Evolutionary conservation across 2,113 vertebrate genomes (phyloP).

Genomic region (Gambusia holbrooki): DNA sequence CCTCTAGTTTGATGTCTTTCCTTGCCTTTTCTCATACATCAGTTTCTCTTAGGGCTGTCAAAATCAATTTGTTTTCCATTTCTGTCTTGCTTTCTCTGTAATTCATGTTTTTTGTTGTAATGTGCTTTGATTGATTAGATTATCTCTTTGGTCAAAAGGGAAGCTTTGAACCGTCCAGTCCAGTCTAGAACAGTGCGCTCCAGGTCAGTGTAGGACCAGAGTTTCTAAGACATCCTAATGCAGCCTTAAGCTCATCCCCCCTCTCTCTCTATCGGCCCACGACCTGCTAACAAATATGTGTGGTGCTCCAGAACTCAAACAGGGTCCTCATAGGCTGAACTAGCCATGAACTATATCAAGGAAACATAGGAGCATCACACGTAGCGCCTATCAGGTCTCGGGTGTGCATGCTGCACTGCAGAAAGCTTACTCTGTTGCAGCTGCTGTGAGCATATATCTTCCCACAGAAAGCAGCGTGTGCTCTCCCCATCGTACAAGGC

Average conservation of each 20-base stretch:
- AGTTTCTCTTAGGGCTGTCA: constrained; percentile 23
- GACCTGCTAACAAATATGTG: constrained; percentile 64
- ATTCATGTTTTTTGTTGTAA: constrained; percentile 42
- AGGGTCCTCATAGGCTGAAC: constrained; percentile 78
- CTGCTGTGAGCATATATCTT: constrained; percentile 53
- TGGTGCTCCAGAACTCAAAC: constrained; percentile 73
- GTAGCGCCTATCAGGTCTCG: constrained; percentile 59
- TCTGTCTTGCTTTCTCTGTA: constrained; percentile 45
- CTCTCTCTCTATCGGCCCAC: constrained; percentile 31
- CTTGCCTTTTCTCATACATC: constrained; percentile 46
- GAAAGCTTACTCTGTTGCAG: constrained; percentile 40
- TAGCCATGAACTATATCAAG: constrained; percentile 78
- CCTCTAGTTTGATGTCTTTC: constrained; percentile 26
- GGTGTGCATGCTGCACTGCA: constrained; percentile 55
- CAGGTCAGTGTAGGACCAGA: constrained; percentile 49
- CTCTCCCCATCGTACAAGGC: constrained; percentile 63
- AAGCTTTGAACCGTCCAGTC: constrained; percentile 59
- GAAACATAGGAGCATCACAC: constrained; percentile 69
- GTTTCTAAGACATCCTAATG: constrained; percentile 45
- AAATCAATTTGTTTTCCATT: constrained; percentile 53
- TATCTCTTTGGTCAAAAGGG: constrained; percentile 40
- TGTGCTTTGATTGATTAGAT: constrained; percentile 57
- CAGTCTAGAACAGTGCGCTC: constrained; percentile 59
- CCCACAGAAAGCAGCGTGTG: constrained; percentile 72
- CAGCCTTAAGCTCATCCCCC: constrained; percentile 42